Conservation (phyloP, 2,888 invertebrate species). For the Chromoteleia sp. region DNA sequence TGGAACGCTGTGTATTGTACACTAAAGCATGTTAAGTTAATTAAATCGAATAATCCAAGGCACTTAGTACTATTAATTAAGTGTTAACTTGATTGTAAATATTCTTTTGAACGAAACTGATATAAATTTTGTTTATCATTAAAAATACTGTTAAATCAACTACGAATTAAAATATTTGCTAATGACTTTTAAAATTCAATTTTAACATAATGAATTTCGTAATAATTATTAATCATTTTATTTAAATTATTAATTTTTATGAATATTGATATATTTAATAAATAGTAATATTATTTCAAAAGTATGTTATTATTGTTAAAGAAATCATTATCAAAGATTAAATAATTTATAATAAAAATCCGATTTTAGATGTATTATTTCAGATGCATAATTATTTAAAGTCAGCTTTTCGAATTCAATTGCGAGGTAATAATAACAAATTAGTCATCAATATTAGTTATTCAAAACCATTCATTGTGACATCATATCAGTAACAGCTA, state of each 20-base stretch:
- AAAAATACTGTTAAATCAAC: neutral
- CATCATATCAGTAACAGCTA: slow-evolving; percentile 40
- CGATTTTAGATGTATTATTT: too few species aligned
- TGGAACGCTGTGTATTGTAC: neutral
- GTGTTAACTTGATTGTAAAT: neutral
- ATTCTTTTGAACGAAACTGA: too few species aligned
- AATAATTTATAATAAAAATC: too few species aligned
- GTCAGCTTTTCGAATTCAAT: slow-evolving; percentile 1
- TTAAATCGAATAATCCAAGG: neutral
- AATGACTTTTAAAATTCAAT: too few species aligned
- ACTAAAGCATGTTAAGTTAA: neutral
- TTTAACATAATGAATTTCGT: too few species aligned
- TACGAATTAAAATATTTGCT: too few species aligned
- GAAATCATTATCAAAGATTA: too few species aligned
- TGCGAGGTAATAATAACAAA: slow-evolving; percentile 27
- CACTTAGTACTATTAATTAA: neutral
- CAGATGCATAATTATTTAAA: neutral
- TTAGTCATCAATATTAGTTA: slow-evolving; percentile 52
- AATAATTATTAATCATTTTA: too few species aligned
- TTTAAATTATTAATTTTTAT: too few species aligned
- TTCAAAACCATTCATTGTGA: slow-evolving; percentile 45
- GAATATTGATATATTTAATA: too few species aligned
- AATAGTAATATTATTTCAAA: too few species aligned
- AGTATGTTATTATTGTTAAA: too few species aligned
- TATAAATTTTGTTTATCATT: neutral